phyloP scores from a whole-genome alignment of 2,888 invertebrate genomes.

The Galerucella pusilla region DNA sequence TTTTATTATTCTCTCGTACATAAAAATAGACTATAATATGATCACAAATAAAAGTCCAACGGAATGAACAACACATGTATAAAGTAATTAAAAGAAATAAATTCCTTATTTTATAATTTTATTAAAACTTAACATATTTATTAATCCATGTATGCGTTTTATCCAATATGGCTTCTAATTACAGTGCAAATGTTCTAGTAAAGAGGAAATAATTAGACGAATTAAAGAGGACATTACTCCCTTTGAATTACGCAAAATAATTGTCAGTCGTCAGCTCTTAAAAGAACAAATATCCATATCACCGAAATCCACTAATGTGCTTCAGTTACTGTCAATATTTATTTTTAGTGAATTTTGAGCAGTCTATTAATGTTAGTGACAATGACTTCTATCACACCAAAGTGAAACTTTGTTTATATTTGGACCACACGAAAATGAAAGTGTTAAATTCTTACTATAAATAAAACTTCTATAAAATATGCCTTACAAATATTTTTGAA shows the following conservation, averaged over 20 bases:
- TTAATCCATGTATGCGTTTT: constrained; percentile 21
- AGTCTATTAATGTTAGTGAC: constrained; percentile 5
- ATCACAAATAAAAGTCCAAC: background rate
- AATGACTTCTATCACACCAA: background rate
- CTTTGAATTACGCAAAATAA: constrained; percentile 49
- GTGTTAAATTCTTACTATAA: background rate
- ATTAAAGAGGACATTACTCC: constrained; percentile 52
- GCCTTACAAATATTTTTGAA: background rate
- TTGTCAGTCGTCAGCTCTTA: constrained; percentile 32
- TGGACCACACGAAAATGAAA: background rate
- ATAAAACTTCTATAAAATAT: background rate
- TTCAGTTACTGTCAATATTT: background rate
- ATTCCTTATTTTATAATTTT: constrained; percentile 11
- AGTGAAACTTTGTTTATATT: constrained; percentile 4
- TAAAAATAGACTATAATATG: too few relatives aligned
- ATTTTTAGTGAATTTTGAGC: constrained; percentile 1
- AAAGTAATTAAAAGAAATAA: background rate
- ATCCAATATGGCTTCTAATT: constrained; percentile 36
- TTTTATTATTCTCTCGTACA: too few relatives aligned
- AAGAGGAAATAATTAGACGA: constrained; percentile 51
- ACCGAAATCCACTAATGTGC: constrained; percentile 6
- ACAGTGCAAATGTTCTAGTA: constrained; percentile 43
- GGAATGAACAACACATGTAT: background rate
- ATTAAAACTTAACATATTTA: constrained; percentile 11
- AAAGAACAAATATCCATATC: background rate